These are phyloP conservation scores for Passer montanus DNA, from an alignment of 2,113 vertebrate genomes.

Conservation along the genomic window DNA sequence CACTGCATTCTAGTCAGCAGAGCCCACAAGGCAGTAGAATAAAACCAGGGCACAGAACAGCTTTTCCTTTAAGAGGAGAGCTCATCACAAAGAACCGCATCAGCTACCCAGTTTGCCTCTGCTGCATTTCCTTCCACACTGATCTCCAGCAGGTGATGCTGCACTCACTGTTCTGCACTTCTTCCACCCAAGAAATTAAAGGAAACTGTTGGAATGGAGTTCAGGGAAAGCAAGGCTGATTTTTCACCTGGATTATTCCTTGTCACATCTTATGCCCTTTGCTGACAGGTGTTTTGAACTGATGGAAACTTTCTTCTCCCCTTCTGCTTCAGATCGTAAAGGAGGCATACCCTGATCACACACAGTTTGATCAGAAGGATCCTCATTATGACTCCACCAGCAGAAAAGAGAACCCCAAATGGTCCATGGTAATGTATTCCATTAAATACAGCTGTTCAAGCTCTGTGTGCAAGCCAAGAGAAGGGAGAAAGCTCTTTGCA, in stretches of 20 bases:
- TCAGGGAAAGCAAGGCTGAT: background rate
- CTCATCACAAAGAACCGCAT: background rate
- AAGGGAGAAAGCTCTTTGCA: background rate
- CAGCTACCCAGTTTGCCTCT: background rate
- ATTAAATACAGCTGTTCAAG: background rate
- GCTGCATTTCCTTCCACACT: background rate
- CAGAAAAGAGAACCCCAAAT: slow-evolving; percentile 90
- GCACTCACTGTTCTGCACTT: background rate
- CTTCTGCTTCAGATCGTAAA: slow-evolving; percentile 84
- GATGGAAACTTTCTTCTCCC: background rate
- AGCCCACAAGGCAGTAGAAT: background rate
- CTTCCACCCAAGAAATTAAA: background rate
- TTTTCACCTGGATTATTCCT: background rate
- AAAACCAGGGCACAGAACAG: background rate
- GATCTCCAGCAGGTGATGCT: background rate
- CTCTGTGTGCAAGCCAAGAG: background rate
- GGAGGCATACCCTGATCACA: slow-evolving; percentile 92
- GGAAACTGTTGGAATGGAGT: background rate
- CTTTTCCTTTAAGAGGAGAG: background rate
- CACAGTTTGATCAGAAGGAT: slow-evolving; percentile 93
- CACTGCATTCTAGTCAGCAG: background rate
- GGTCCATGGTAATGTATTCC: slow-evolving; percentile 87
- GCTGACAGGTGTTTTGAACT: background rate
- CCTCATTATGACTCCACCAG: slow-evolving; percentile 89
- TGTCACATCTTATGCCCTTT: background rate